Evolutionary conservation across 1,140 invertebrate genomes (phyloP).

Genomic region (Pseudomyrmex dendroicus): DNA sequence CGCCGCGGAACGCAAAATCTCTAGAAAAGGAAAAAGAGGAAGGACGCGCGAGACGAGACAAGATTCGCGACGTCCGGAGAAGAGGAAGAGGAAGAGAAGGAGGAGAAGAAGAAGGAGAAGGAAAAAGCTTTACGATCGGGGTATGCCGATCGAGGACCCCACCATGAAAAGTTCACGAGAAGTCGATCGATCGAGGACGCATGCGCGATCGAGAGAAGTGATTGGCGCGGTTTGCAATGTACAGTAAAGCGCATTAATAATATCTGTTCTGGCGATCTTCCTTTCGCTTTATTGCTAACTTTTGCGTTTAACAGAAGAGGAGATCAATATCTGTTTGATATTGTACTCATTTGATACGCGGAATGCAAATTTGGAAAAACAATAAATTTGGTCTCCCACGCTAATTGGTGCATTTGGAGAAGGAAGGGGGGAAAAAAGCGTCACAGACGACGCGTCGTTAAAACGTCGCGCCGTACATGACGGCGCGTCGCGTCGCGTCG

Average conservation of each 20-base stretch:
- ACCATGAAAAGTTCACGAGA: slow-evolving; percentile 10
- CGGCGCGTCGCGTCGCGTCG: background rate
- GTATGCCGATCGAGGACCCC: background rate
- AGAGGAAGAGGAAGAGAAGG: slow-evolving; percentile 19
- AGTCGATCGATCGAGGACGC: slow-evolving; percentile 46
- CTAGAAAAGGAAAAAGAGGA: slow-evolving; percentile 73
- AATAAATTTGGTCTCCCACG: no score
- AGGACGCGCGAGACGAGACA: slow-evolving; percentile 50
- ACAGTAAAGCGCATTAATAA: slow-evolving; percentile 4
- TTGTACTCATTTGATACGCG: background rate
- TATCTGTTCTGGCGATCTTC: background rate
- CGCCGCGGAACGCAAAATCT: slow-evolving; percentile 55
- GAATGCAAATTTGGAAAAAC: background rate
- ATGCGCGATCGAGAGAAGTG: slow-evolving; percentile 58
- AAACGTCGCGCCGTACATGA: slow-evolving; percentile 34
- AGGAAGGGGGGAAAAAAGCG: background rate
- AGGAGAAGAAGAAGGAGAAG: slow-evolving; percentile 19
- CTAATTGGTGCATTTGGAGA: background rate
- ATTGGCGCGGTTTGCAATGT: slow-evolving; percentile 1
- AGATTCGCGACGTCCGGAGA: background rate
- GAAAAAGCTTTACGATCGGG: background rate
- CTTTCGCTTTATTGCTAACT: background rate
- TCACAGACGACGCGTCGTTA: slow-evolving; percentile 3
- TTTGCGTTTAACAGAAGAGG: background rate
- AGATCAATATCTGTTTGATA: no score